Base-by-base conservation (phyloP, 1,140 invertebrate species). In the Zaprionus inermis region DNA sequence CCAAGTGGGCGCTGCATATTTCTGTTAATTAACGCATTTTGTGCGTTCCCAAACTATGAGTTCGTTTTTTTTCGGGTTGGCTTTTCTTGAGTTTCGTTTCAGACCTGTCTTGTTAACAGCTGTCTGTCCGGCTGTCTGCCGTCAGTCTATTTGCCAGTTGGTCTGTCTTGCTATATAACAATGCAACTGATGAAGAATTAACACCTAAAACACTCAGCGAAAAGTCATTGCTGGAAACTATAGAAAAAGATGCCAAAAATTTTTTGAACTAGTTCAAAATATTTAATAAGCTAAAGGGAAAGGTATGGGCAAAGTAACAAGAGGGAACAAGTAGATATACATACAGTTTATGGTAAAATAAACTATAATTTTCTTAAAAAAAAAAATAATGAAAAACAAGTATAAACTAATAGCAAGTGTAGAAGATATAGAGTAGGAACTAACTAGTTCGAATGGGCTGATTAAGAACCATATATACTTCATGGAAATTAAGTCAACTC, bases 11-110 rank as follows among this genome's bases (percentile, higher is more conserved):
- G 81, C 86, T 81, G 85, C 81, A 79, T 84, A 81, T 89, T 81
- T 85, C 75, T 77, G 75, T 89, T 88, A 89, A 88, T 88, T 84
- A 88, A 90, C 86, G 81, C 82, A 85, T 68, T 82, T 81, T 89
- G 79, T 79, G 65, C 88, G 76, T 79, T 68, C 66, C 74, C 69
- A 72, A 79, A 77, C 71, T 80, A 88, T 77, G 72, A 57, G 76
- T 70, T 72, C 63, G 49, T 38, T 57, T 69, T 64, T n/a, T n/a
- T 75, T 70, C 24, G 38, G 44, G 10, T 49, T 57, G 38, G n/a
- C 54, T 44, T 20, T 58, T 28, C 28, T 32, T 20, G 7, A 4
- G 14, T 64, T 49, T 65, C 54, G 9, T 59, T 56, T 41, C 44
- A 67, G 60, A 61, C 44, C 36, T 30, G 57, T 38, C 72, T 72